Percentiles rank a stretch among this genome's conserved stretches.
Conservation (phyloP, 2,888 invertebrate species). For the Drosophila peninsularis region DNA sequence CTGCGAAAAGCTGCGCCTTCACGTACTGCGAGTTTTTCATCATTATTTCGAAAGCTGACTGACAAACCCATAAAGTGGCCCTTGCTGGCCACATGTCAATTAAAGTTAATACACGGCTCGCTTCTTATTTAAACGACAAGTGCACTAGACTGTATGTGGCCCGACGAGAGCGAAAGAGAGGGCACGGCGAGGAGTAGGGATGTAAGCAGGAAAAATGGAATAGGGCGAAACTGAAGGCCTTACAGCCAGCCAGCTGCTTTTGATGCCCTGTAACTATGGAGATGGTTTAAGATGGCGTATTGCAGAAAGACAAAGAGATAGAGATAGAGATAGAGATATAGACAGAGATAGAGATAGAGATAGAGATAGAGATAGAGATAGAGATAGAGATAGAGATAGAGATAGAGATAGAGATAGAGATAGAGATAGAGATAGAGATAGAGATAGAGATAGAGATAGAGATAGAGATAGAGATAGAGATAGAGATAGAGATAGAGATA, state of each 20-base stretch:
- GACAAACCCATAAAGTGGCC: constrained; percentile 51
- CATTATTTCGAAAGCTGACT: constrained; percentile 55
- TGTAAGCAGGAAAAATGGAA: background rate
- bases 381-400: background rate
- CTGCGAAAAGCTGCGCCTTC: constrained; percentile 18
- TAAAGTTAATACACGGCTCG: constrained; percentile 66
- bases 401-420: background rate
- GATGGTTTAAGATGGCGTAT: background rate
- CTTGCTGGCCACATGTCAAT: constrained; percentile 69
- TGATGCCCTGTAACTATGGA: constrained; percentile 9
- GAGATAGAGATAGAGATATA: background rate
- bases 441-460: background rate
- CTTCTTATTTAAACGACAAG: constrained; percentile 50
- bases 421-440: background rate
- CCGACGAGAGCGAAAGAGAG: background rate
- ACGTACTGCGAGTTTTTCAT: constrained; percentile 54
- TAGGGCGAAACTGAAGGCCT: background rate
- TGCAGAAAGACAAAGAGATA: background rate
- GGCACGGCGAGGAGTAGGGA: background rate
- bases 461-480: background rate
- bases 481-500: background rate
- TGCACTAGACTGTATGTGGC: constrained; percentile 35
- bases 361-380: background rate
- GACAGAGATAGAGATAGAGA: background rate
- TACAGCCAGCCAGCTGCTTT: background rate